Base-by-base conservation (phyloP, 2,888 invertebrate genomes). In the Scrobipalpa costella region DNA sequence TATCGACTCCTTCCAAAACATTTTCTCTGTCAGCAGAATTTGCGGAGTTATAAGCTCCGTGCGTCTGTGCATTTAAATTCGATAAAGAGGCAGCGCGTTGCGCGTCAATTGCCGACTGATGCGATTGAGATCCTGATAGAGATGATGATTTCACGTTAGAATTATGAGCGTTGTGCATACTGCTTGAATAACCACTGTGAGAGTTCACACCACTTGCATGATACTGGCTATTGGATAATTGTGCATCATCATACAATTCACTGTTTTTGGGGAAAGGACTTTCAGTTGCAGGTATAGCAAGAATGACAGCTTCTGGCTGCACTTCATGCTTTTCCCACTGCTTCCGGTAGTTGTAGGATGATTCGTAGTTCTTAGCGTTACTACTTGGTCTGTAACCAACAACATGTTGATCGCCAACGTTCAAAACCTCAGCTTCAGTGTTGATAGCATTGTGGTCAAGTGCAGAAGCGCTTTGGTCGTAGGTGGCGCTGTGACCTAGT, bases 301-400 rank as follows among this genome's bases (percentile, higher is more conserved):
- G 57, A 59, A 78, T 68, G 27, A 72, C 64, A 33, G 70, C 68
- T 36, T 73, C 69, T 19, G 89, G 87, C 59, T 75, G 71, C 8
- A 77, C 75, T 60, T 85, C 77, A 66, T 88, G 89, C 69, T 86
- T 89, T 73, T 92, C 90, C 91, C 90, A 91, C 79, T 87, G 76
- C 69, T 91, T 92, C 47, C 73, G 80, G 66, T 91, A 91, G 62
- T 78, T 86, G 67, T 89, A 90, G 17, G 88, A 83, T 9, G 90
- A 83, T 71, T 91, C 86, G 63, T 90, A 90, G 67, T 81, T 81
- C 70, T 85, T 90, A 13, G 74, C 74, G 33, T 74, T 69, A 50
- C 61, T 73, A 19, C 63, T 66, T 36, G 86, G 81, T 65, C 67
- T 77, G 49, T 73, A 68, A 34, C 70, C 64, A 27, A 69, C 67